phyloP scores from a whole-genome alignment of 2,113 vertebrate species.

The Coreoperca whiteheadi region DNA sequence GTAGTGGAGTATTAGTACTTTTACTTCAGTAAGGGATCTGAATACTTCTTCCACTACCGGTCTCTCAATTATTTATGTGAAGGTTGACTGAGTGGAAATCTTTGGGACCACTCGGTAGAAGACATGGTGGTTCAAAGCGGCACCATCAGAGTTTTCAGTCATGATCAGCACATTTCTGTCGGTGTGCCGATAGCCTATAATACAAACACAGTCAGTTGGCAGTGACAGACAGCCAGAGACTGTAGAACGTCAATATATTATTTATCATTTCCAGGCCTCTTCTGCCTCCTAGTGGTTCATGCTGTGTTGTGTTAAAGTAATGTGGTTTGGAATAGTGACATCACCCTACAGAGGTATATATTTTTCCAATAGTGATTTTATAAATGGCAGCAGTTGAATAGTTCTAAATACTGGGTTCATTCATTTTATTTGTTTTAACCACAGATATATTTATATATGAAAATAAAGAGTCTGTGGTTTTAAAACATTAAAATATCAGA shows the following conservation, averaged over 20 bases:
- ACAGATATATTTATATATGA: neutral
- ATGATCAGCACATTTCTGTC: neutral
- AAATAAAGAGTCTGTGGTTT: neutral
- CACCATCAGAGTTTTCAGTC: too few species aligned
- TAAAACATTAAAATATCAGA: neutral
- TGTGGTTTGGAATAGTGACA: neutral
- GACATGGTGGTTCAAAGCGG: neutral
- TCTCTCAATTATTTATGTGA: neutral
- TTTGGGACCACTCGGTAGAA: neutral
- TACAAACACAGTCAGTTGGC: neutral
- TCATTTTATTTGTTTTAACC: neutral
- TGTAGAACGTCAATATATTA: neutral
- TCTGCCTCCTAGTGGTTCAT: conserved; percentile 45
- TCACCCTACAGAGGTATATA: neutral
- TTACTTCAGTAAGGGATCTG: neutral
- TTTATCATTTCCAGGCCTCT: conserved; percentile 28
- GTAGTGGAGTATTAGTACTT: neutral
- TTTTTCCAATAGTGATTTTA: neutral
- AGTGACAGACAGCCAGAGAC: neutral
- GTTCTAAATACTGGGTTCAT: neutral
- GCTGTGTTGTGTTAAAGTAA: neutral
- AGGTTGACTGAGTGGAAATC: neutral
- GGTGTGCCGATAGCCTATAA: neutral
- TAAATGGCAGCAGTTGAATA: neutral
- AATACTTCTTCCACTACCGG: neutral